Percentiles rank a stretch among this genome's conserved stretches.
phyloP scores from a whole-genome alignment of 1,140 invertebrate genomes.

The Odontomachus brunneus region DNA sequence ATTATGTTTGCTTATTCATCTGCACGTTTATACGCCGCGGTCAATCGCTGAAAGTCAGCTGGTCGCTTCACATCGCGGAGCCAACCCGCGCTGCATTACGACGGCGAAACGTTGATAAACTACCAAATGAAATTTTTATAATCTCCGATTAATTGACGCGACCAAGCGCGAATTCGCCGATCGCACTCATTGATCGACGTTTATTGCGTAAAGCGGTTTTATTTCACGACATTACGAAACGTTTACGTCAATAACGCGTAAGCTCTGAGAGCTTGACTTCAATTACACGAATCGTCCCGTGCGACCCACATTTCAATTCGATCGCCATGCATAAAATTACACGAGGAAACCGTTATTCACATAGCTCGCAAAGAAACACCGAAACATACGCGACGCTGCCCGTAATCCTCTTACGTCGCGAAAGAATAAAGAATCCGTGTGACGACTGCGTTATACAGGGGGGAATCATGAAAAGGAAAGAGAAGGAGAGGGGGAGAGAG shows the following conservation, averaged over 20 bases:
- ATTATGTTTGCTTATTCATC: no score
- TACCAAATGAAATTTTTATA: not conserved
- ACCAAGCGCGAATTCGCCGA: not conserved
- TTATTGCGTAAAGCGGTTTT: not conserved
- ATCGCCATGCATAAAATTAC: not conserved
- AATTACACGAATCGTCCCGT: not conserved
- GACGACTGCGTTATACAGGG: constrained; percentile 15
- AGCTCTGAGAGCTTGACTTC: not conserved
- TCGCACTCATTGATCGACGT: not conserved
- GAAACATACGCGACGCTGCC: constrained; percentile 15
- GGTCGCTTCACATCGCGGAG: no score
- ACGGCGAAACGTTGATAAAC: no score
- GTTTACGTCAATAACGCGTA: constrained; percentile 11
- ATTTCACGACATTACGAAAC: not conserved
- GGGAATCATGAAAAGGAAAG: not conserved
- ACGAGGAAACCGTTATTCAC: constrained; percentile 31
- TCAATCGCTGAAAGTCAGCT: no score
- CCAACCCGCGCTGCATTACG: no score
- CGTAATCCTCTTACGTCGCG: constrained; percentile 37
- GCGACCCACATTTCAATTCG: not conserved
- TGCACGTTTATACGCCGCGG: no score
- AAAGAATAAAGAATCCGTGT: constrained; percentile 40
- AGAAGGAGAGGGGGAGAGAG: no score
- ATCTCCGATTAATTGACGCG: not conserved
- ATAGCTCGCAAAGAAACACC: not conserved